Evolutionary conservation across 2,113 vertebrate species (phyloP), one percentile per base, ranked within the genome.

Genomic region (Archilochus colubris): DNA sequence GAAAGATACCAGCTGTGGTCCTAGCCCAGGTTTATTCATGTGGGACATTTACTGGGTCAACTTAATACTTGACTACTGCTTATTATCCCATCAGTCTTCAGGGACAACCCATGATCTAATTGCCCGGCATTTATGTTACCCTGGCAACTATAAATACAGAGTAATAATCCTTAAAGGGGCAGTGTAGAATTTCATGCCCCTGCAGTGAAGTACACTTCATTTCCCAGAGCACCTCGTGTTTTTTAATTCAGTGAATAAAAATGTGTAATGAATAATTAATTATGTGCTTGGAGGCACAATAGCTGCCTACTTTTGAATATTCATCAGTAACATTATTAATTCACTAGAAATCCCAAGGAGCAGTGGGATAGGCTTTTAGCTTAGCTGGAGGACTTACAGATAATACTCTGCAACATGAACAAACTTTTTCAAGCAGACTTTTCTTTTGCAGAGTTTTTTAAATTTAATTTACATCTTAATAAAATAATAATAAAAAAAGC

Each of bases 191-290:
- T 98, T 98, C 97, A 96, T 96, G 97, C 98, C 98, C 98, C 98
- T 95, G 97, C 97, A 96, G 98, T 94, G 98, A 98, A 97, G 97
- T 97, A 97, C 97, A 97, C 97, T 98, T 98, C 98, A 97, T 98
- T 98, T 98, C 98, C 98, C 98, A 98, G 97, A 98, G 98, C 98
- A 97, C 98, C 98, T 98, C 95, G 97, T 98, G 98, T 98, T 98
- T 98, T 98, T 98, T 98, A 98, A 98, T 98, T 98, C 98, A 97
- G 97, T 98, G 98, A 98, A 98, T 98, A 98, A 98, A 98, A 98
- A 98, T 98, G 98, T 97, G 97, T 98, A 98, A 98, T 98, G 98
- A 98, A 98, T 98, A 98, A 98, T 98, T 98, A 98, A 98, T 98
- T 98, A 98, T 97, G 97, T 98, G 98, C 98, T 98, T 98, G 97